Evolutionary conservation across 2,113 vertebrate genomes (phyloP).

Genomic region (Apodemus sylvaticus): DNA sequence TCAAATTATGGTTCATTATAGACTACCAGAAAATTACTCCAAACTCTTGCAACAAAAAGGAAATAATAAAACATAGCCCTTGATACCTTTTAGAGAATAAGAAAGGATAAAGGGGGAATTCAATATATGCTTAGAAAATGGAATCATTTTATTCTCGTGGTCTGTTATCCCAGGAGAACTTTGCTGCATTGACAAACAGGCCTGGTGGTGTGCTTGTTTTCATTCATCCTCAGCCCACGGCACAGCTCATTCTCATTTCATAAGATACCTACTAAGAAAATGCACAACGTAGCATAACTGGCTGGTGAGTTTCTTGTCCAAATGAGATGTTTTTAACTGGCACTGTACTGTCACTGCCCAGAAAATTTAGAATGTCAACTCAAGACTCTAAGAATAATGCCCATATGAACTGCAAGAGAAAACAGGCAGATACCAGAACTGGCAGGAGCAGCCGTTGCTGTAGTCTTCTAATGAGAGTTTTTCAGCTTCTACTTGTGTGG

Average conservation of each 20-base stretch:
- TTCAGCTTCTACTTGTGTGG: not conserved
- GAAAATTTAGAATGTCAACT: not conserved
- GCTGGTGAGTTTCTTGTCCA: not conserved
- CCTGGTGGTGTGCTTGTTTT: not conserved
- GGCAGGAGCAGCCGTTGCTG: not conserved
- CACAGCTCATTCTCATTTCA: not conserved
- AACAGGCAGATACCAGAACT: not conserved
- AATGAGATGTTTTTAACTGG: not conserved
- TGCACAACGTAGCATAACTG: too few relatives aligned
- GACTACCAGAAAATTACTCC: not conserved
- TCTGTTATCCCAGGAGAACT: not conserved
- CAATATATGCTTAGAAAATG: not conserved
- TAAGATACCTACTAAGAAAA: not conserved
- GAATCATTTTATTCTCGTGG: not conserved
- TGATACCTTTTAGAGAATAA: not conserved
- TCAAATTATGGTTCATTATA: not conserved
- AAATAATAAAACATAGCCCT: not conserved
- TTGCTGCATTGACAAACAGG: not conserved
- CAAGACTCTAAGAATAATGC: too few relatives aligned
- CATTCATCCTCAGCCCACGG: not conserved
- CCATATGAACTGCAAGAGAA: not conserved
- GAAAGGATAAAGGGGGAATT: not conserved
- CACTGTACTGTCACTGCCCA: too few relatives aligned
- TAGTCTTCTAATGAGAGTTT: too few relatives aligned
- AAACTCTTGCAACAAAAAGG: conserved; percentile 9